These are phyloP conservation scores for Euzetes globulus DNA, from an alignment of 2,888 invertebrate species.

Conservation along the genomic window DNA sequence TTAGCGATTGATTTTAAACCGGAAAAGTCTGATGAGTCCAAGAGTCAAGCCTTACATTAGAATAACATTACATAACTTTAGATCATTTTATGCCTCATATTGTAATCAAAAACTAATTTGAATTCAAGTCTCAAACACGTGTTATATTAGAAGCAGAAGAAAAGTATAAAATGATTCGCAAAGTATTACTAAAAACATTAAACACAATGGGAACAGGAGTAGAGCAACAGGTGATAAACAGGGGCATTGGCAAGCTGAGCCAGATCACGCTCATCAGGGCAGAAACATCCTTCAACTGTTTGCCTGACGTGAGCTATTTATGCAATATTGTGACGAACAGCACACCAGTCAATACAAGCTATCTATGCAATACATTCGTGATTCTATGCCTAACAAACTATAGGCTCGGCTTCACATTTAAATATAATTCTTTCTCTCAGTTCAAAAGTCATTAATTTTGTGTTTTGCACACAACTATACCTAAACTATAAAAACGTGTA, in stretches of 20 bases:
- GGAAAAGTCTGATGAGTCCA: too few relatives aligned
- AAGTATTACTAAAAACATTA: background rate
- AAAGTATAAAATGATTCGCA: background rate
- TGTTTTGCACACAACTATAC: background rate
- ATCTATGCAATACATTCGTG: constrained; percentile 19
- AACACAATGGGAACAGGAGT: background rate
- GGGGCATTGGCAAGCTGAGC: background rate
- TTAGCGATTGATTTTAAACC: too few relatives aligned
- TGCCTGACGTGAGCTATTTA: constrained; percentile 24
- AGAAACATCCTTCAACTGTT: constrained; percentile 7
- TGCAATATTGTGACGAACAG: constrained; percentile 11
- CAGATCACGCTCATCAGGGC: constrained; percentile 10
- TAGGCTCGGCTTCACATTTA: background rate
- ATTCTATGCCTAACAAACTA: background rate
- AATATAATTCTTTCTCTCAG: background rate
- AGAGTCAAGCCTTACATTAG: too few relatives aligned
- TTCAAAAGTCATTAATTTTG: constrained; percentile 23
- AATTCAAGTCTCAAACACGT: background rate
- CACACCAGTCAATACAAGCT: background rate
- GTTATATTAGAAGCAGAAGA: background rate
- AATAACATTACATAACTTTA: too few relatives aligned
- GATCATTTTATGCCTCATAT: background rate
- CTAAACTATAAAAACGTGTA: background rate
- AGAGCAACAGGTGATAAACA: constrained; percentile 26
- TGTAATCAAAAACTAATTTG: background rate